Conservation (phyloP, 2,888 invertebrate genomes). For the Xestia xanthographa region DNA sequence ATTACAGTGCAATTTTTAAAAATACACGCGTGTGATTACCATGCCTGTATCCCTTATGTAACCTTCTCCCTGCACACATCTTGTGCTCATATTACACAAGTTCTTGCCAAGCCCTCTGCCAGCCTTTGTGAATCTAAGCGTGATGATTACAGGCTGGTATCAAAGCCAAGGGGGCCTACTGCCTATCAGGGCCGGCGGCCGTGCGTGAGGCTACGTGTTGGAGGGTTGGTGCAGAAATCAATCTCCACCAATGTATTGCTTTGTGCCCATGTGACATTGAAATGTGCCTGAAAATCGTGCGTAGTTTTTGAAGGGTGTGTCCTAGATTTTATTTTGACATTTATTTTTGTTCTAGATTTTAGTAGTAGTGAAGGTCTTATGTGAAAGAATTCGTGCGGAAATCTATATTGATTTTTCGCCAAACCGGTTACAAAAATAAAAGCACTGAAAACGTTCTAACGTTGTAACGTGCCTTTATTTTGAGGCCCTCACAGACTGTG, state of each 20-base stretch:
- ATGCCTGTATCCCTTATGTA: slow-evolving; percentile 1
- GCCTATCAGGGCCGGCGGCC: slow-evolving; percentile 44
- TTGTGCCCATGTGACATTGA: slow-evolving; percentile 47
- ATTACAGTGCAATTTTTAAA: slow-evolving; percentile 3
- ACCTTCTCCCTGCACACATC: slow-evolving; percentile 15
- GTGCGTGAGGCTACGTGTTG: slow-evolving; percentile 49
- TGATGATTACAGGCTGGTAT: slow-evolving; percentile 51
- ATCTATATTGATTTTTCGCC: background rate
- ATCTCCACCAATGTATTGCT: slow-evolving; percentile 51
- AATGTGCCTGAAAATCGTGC: slow-evolving; percentile 46
- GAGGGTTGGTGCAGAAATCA: slow-evolving; percentile 46
- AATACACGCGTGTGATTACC: background rate
- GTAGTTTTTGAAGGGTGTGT: slow-evolving; percentile 8
- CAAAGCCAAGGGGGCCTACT: slow-evolving; percentile 40
- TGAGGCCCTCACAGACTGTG: background rate
- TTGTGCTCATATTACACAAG: slow-evolving; percentile 24
- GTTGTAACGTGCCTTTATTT: background rate
- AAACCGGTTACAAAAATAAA: background rate
- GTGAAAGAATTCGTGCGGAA: background rate
- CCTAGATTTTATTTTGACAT: background rate
- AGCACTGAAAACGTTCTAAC: background rate
- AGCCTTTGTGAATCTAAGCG: slow-evolving; percentile 52
- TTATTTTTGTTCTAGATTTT: slow-evolving; percentile 4
- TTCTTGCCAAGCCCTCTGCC: slow-evolving; percentile 33
- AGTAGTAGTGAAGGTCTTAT: background rate